A percentile compares a stretch with the other conserved stretches of the same genome.
Evolutionary conservation across 2,888 invertebrate genomes (phyloP).

Genomic region (Lasioglossum morio): DNA sequence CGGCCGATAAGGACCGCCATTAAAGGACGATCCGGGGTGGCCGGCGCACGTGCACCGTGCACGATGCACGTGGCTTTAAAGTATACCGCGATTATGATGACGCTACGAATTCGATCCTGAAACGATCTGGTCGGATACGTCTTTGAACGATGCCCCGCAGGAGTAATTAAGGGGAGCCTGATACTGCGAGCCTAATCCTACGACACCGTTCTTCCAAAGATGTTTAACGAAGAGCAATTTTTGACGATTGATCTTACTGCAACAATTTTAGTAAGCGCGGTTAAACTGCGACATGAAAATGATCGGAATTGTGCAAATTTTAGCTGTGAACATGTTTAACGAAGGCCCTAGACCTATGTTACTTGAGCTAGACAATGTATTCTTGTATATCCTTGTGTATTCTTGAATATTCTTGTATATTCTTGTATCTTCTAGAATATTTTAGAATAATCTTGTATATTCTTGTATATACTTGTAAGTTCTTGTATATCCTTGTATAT

Average conservation of each 20-base stretch:
- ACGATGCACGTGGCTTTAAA: slow-evolving; percentile 58
- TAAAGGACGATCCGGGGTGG: slow-evolving; percentile 50
- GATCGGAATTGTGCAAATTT: too few species aligned
- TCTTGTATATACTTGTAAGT: too few species aligned
- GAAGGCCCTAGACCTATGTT: too few species aligned
- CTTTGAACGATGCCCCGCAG: slow-evolving; percentile 63
- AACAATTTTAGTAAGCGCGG: background rate
- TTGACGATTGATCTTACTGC: background rate
- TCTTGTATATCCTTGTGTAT: too few species aligned
- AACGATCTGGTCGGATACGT: slow-evolving; percentile 19
- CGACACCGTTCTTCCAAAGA: background rate
- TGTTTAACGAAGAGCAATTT: background rate
- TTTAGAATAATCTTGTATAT: too few species aligned
- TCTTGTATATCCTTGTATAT: too few species aligned
- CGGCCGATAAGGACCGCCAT: slow-evolving; percentile 58
- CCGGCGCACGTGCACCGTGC: slow-evolving; percentile 42
- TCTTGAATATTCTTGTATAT: too few species aligned
- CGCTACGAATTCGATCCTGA: slow-evolving; percentile 29
- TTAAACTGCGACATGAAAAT: too few species aligned
- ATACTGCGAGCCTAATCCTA: background rate
- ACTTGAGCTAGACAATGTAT: too few species aligned
- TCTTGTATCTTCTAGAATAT: too few species aligned
- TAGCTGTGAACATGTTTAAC: too few species aligned
- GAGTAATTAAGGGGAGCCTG: slow-evolving; percentile 62
- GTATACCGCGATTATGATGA: background rate